Conservation (phyloP, 2,888 invertebrate genomes). For the Acleris laterana region DNA sequence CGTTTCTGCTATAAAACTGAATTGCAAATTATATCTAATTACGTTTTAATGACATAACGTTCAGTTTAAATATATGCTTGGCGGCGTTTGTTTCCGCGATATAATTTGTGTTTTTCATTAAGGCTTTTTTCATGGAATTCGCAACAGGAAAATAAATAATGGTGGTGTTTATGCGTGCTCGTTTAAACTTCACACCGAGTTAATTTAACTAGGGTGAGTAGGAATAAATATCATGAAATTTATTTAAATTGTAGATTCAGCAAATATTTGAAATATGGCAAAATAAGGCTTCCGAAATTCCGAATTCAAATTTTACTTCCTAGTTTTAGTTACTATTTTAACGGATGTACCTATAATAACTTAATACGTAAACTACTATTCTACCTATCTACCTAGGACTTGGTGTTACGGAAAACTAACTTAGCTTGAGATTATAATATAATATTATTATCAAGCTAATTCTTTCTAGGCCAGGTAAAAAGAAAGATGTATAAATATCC, state of each 20-base stretch:
- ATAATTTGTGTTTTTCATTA: conserved; percentile 3
- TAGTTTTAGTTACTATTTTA: too few relatives aligned
- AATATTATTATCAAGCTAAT: too few relatives aligned
- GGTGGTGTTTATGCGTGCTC: not conserved
- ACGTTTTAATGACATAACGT: conserved; percentile 25
- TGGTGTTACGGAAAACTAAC: too few relatives aligned
- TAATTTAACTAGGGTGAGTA: too few relatives aligned
- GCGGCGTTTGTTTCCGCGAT: conserved; percentile 6
- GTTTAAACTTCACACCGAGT: not conserved
- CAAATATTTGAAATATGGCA: too few relatives aligned
- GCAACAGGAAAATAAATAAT: not conserved
- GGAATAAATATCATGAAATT: too few relatives aligned
- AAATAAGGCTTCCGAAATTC: too few relatives aligned
- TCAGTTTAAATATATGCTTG: conserved; percentile 22
- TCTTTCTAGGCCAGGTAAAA: too few relatives aligned
- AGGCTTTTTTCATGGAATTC: not conserved
- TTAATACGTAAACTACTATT: not conserved
- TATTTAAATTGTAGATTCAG: too few relatives aligned
- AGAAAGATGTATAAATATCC: too few relatives aligned
- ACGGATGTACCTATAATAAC: not conserved
- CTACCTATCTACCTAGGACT: not conserved
- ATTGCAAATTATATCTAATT: conserved; percentile 32
- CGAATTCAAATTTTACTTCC: too few relatives aligned
- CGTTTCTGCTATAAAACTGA: conserved; percentile 28
- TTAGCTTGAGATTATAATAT: too few relatives aligned